Evolutionary conservation across 92 coral and sea anemone genomes (phyloP).

Genomic region (Heteractis magnifica): DNA sequence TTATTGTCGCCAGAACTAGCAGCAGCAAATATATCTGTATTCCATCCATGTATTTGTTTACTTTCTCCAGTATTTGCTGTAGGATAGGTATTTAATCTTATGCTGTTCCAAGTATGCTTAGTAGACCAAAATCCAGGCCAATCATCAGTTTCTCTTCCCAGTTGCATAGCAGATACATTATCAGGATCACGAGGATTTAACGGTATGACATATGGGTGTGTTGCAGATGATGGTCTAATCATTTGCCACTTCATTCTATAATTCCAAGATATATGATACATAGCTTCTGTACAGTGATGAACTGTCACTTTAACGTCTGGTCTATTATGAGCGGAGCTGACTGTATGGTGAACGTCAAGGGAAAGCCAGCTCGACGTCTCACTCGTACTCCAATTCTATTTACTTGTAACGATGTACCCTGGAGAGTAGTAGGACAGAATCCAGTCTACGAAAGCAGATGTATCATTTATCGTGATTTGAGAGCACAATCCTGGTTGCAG

Average conservation of each 20-base stretch:
- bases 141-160: not conserved
- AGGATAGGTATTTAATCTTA: not conserved
- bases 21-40: not conserved
- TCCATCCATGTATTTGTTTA: not conserved
- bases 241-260: conserved; percentile 11
- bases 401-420: too few relatives aligned
- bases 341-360: conserved; percentile 5
- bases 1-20: not conserved
- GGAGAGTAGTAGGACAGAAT: too few relatives aligned
- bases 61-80: not conserved
- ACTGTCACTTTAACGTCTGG: too few relatives aligned
- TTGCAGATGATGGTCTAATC: not conserved
- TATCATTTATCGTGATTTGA: not conserved
- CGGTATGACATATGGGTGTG: not conserved
- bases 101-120: not conserved
- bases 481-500: not conserved
- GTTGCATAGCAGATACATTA: not conserved
- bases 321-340: too few relatives aligned
- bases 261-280: not conserved
- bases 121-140: not conserved
- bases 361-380: not conserved
- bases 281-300: too few relatives aligned
- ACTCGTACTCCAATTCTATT: not conserved
- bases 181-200: conserved; percentile 7
- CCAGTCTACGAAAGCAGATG: too few relatives aligned